These are phyloP conservation scores for Neodiprion lecontei DNA, from an alignment of 1,140 invertebrate species.

Conservation along the genomic window DNA sequence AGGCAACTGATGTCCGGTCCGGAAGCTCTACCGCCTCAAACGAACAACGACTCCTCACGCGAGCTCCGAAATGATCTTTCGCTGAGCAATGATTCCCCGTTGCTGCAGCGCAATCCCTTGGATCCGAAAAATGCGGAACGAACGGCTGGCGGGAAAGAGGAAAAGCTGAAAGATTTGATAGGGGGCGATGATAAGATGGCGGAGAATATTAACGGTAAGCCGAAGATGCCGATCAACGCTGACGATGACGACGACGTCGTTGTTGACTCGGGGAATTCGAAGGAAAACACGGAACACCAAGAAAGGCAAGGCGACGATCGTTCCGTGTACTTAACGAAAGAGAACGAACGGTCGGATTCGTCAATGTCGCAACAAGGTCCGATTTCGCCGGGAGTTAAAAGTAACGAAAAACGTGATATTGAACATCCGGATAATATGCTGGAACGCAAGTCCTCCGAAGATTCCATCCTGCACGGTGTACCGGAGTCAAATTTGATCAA, in stretches of 20 bases:
- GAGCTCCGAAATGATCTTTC: slow-evolving; percentile 1
- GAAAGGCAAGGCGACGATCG: background rate
- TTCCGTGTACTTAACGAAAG: background rate
- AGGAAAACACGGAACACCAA: background rate
- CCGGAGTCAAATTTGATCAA: background rate
- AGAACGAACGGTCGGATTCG: slow-evolving; percentile 9
- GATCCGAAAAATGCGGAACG: background rate
- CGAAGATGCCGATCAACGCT: background rate
- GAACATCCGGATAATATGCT: background rate
- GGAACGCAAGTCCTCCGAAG: background rate
- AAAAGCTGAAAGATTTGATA: background rate
- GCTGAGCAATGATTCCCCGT: background rate
- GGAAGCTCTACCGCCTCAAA: background rate
- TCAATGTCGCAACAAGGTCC: background rate
- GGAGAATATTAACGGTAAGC: background rate
- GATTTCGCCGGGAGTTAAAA: background rate
- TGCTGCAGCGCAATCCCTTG: background rate
- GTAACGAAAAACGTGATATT: too few species aligned
- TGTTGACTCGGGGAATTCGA: slow-evolving; percentile 35
- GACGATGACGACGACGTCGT: slow-evolving; percentile 47
- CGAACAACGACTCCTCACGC: background rate
- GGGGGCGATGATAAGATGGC: background rate
- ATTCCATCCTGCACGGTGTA: background rate
- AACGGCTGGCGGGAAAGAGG: background rate
- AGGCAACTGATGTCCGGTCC: background rate